A percentile compares a stretch with the other conserved stretches of the same genome.
Conservation (phyloP, 37 sponge, comb jelly and placozoan species). For the Lycopodina hypogea region DNA sequence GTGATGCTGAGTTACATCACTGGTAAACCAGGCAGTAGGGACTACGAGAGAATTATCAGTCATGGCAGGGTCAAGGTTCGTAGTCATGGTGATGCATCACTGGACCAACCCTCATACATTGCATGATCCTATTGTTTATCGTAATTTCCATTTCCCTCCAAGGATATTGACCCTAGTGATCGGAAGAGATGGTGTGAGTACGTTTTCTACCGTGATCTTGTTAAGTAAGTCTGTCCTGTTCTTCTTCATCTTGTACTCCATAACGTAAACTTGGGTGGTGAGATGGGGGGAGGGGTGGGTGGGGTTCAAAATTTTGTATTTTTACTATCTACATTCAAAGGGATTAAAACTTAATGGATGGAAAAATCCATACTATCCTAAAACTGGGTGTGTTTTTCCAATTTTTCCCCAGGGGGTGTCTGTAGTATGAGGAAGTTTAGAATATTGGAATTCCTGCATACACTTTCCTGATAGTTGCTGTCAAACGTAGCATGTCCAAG, state of each 20-base stretch:
- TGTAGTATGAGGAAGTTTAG: too few species aligned
- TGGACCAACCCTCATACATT: too few species aligned
- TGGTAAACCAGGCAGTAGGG: slow-evolving; percentile 16
- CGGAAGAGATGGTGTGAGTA: slow-evolving; percentile 54
- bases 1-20: slow-evolving; percentile 46
- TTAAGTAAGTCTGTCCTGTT: slow-evolving; percentile 56
- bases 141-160: background rate
- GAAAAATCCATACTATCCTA: too few species aligned
- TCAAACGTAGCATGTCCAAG: too few species aligned
- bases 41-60: slow-evolving; percentile 17
- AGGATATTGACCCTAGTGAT: slow-evolving; percentile 65
- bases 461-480: too few species aligned
- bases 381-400: too few species aligned
- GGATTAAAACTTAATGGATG: too few species aligned
- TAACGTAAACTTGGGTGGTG: too few species aligned
- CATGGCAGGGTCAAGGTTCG: slow-evolving; percentile 32
- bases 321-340: background rate
- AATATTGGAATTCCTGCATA: too few species aligned
- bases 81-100: background rate
- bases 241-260: too few species aligned
- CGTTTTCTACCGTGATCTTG: slow-evolving; percentile 53
- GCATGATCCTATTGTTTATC: too few species aligned
- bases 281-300: background rate
- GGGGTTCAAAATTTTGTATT: background rate
- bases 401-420: too few species aligned